A percentile compares a stretch with the other conserved stretches of the same genome.
Evolutionary conservation across 2,113 vertebrate species (phyloP).

Genomic region (Podilymbus podiceps): DNA sequence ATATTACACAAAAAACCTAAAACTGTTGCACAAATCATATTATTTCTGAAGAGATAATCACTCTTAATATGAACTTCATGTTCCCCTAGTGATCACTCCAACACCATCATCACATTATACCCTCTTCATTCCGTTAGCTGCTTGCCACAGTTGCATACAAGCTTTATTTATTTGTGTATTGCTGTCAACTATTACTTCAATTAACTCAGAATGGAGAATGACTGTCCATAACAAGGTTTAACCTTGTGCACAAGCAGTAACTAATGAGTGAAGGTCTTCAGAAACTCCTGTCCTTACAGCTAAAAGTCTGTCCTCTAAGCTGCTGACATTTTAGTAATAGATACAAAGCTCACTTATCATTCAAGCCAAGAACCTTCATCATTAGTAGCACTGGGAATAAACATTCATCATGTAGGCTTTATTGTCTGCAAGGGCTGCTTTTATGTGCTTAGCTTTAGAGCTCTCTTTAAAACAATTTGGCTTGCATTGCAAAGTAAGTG

Average conservation of each 20-base stretch:
- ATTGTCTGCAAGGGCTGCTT: constrained; percentile 32
- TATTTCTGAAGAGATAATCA: not conserved
- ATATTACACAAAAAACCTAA: not conserved
- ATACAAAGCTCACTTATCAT: not conserved
- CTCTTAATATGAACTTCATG: not conserved
- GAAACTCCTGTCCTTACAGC: not conserved
- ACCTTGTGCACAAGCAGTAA: not conserved
- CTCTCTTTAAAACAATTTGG: constrained; percentile 29
- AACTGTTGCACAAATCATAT: not conserved
- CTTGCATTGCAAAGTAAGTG: not conserved
- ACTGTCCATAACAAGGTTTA: not conserved
- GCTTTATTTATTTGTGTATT: not conserved
- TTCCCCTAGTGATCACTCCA: not conserved
- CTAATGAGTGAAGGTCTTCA: not conserved
- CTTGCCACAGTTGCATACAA: not conserved
- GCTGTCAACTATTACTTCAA: not conserved
- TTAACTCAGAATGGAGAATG: not conserved
- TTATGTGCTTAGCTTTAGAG: constrained; percentile 24
- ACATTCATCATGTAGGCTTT: constrained; percentile 13
- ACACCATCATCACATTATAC: not conserved
- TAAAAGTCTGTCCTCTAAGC: not conserved
- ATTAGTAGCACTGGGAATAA: constrained; percentile 21
- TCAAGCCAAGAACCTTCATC: not conserved
- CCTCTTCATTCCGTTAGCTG: not conserved
- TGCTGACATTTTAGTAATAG: constrained; percentile 4